Percentiles rank a stretch among this genome's conserved stretches.
Evolutionary conservation across 2,888 invertebrate genomes (phyloP).

Genomic region (Melipona beecheii): DNA sequence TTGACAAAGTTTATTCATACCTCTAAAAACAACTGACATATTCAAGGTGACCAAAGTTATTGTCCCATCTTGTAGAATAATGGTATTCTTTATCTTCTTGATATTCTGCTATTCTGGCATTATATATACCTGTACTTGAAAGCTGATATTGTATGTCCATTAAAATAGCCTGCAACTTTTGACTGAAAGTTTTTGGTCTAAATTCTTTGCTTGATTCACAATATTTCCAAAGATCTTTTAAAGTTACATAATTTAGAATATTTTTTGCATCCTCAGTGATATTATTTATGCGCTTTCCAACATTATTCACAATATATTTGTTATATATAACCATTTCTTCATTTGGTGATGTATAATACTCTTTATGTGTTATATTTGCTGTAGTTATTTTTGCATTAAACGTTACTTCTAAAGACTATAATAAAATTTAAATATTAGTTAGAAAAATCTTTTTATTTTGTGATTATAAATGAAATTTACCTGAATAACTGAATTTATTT

Average conservation of each 20-base stretch:
- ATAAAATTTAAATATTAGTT: neutral
- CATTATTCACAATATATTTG: conserved; percentile 59
- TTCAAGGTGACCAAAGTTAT: too few species aligned
- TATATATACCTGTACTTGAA: conserved; percentile 83
- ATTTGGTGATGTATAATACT: conserved; percentile 85
- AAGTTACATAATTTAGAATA: conserved; percentile 44
- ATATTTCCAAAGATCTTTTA: conserved; percentile 45
- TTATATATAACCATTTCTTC: conserved; percentile 80
- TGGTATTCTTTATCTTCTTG: neutral
- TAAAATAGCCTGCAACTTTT: conserved; percentile 84
- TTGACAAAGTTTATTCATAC: too few species aligned
- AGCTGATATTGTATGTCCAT: conserved; percentile 85
- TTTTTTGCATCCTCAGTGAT: conserved; percentile 45
- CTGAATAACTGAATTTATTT: conserved; percentile 85
- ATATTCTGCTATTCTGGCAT: neutral
- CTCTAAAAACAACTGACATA: too few species aligned
- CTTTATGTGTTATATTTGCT: conserved; percentile 86
- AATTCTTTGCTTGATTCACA: conserved; percentile 75
- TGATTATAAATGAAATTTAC: conserved; percentile 58
- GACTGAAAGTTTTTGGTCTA: conserved; percentile 67
- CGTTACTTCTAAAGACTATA: conserved; percentile 86
- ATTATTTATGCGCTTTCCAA: conserved; percentile 24
- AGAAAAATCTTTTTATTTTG: neutral
- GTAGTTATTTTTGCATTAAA: conserved; percentile 90
- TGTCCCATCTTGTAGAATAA: too few species aligned